phyloP scores from a whole-genome alignment of 2,113 vertebrate genomes.

The Siniperca knerii region DNA sequence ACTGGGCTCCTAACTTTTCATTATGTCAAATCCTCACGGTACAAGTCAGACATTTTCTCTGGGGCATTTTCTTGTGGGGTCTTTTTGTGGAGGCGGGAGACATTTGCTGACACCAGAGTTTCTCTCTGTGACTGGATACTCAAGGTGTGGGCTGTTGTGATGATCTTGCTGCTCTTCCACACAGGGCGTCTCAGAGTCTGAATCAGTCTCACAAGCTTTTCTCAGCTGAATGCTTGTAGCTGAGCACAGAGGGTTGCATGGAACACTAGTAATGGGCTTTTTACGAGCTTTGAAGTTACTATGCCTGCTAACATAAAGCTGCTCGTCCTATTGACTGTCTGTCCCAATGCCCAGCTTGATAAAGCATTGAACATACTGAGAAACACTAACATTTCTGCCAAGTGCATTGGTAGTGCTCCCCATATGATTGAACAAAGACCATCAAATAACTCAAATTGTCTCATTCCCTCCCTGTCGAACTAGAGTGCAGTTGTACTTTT shows the following conservation, averaged over 20 bases:
- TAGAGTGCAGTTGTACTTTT: too few species aligned
- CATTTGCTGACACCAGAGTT: conserved; percentile 70
- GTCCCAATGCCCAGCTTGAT: conserved; percentile 50
- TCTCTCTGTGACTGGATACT: conserved; percentile 48
- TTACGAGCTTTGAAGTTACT: conserved; percentile 73
- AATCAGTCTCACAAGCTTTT: conserved; percentile 70
- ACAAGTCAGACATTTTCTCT: conserved; percentile 58
- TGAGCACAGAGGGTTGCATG: conserved; percentile 44
- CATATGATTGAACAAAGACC: neutral
- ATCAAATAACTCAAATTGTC: neutral
- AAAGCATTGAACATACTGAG: conserved; percentile 38
- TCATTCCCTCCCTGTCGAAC: neutral
- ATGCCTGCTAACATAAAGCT: conserved; percentile 56
- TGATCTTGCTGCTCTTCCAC: conserved; percentile 65
- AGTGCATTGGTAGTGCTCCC: neutral
- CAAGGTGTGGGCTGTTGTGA: conserved; percentile 68
- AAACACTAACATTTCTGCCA: conserved; percentile 22
- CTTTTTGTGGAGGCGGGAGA: conserved; percentile 57
- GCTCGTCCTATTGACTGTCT: conserved; percentile 55
- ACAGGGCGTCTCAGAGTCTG: conserved; percentile 42
- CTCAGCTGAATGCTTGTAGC: conserved; percentile 56
- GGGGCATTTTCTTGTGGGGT: conserved; percentile 54
- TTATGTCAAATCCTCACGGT: conserved; percentile 70
- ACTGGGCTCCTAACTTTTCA: conserved; percentile 69
- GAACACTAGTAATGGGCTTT: conserved; percentile 69